Evolutionary conservation across 2,113 vertebrate genomes (phyloP).

Genomic region (Sturnira hondurensis): DNA sequence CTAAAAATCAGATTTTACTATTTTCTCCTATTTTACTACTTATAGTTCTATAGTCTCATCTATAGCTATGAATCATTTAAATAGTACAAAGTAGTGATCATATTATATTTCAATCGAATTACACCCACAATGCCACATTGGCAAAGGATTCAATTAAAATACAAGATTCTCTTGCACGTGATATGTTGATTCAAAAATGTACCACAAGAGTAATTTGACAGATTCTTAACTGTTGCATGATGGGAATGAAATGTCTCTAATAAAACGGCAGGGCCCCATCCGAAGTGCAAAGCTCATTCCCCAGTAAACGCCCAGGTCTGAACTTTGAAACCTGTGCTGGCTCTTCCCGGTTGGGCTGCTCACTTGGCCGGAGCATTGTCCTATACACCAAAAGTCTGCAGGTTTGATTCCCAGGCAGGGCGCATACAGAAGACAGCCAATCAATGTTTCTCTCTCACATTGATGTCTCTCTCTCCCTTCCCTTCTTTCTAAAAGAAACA

Average conservation of each 20-base stretch:
- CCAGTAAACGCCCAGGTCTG: neutral
- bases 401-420: too few relatives aligned
- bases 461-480: too few relatives aligned
- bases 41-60: neutral
- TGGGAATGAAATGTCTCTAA: neutral
- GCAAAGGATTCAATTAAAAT: neutral
- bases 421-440: too few relatives aligned
- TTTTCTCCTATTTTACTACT: neutral
- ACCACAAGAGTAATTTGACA: neutral
- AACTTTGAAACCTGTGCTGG: too few relatives aligned
- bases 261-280: neutral
- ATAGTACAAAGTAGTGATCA: neutral
- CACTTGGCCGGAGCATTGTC: too few relatives aligned
- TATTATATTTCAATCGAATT: neutral
- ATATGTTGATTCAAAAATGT: neutral
- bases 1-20: conserved; percentile 22
- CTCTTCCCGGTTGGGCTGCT: too few relatives aligned
- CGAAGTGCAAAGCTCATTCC: neutral
- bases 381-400: too few relatives aligned
- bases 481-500: too few relatives aligned
- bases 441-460: too few relatives aligned
- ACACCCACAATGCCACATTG: neutral
- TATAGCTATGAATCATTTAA: neutral
- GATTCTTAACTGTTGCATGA: neutral
- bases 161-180: neutral